Evolutionary conservation across 2,888 invertebrate species (phyloP), one percentile per base, ranked within the genome.

Genomic region (Epistrophe eligans): DNA sequence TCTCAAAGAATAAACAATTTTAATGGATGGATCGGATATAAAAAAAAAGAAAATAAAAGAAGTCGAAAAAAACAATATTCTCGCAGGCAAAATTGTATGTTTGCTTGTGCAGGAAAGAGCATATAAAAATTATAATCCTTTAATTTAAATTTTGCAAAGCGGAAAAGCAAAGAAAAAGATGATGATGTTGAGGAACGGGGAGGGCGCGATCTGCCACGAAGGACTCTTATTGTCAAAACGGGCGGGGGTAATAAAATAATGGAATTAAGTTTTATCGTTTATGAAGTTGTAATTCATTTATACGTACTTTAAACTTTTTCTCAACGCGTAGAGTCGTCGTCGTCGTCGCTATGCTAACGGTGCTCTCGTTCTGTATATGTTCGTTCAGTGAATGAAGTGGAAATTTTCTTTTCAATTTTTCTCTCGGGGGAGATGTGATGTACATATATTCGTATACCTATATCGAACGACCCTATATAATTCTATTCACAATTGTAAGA

Each of bases 271-370:
- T 87, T 87, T 87, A 83, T 87, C 83, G 87, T 87, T 87, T 87
- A 87, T 87, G 87, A 87, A 87, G 87, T 87, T 87, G 83, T 87
- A 87, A 87, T 87, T 87, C 87, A 87, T 87, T 87, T 87, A 87
- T 83, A 83, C 52, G 87, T 76, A 60, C 81, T 79, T 85, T 85
- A 64, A 71, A 82, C 70, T 70, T 70, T 70, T 70, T 28, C 24
- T 10, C 17, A 24, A 15, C 40, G 32, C 35, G 9, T 32, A n/a
- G n/a, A n/a, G n/a, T n/a, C n/a, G n/a, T 32, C n/a, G 19, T 11
- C 15, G 19, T 15, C n/a, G 62, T 28, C 57, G n/a, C 32, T 32
- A 17, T 17, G 32, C 19, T 19, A 2, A 8, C 28, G 28, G 4
- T 7, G 7, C 3, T 10, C 32, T 45, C 4, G 11, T 4, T 4